Evolutionary conservation across 2,888 invertebrate genomes (phyloP), one percentile per base, ranked within the genome.

Genomic region (Onchidella celtica): DNA sequence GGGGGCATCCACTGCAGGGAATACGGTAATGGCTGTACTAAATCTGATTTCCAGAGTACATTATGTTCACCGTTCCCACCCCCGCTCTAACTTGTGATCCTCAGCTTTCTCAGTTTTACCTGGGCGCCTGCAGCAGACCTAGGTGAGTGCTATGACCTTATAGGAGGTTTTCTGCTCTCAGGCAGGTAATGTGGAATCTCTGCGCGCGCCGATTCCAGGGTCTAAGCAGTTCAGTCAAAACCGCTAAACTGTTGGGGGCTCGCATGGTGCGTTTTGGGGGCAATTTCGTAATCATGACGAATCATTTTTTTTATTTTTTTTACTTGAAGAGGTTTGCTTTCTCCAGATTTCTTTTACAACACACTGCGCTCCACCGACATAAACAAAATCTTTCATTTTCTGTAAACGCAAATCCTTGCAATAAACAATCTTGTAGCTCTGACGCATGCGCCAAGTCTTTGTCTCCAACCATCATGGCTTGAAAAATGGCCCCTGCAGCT

Each of bases 101-200:
- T 9, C n/a, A 17, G 27, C 36, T 14, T 34, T 27, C 14, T 24
- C 73, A 32, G 1, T 36, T 57, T 61, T 73, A 73, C 73, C 73
- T 73, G 73, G 36, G 36, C 61, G 27, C 38, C 11, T 36, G 73
- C 61, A 0, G 59, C 38, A 32, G 73, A n/a, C 34, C 2, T 27
- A 70, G 55, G 70, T 32, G 73, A 73, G 61, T 36, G 73, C 36
- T 38, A 63, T 75, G 75, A 65, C 75, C 75, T 75, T 75, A 63
- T 75, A 40, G 65, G 65, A 63, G 61, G 63, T 65, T 38, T 27
- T 38, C 57, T 55, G 1, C 40, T 34, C n/a, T 55, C 66, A 32
- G 32, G 24, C 66, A 66, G 66, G 66, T 66, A 66, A 47, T 47
- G 9, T 47, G 17, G 47, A 47, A 47, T 47, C 47, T 11, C 17